Evolutionary conservation across 1,140 invertebrate species (phyloP), one percentile per base, ranked within the genome.

Genomic region (Drosophila kanapiae): DNA sequence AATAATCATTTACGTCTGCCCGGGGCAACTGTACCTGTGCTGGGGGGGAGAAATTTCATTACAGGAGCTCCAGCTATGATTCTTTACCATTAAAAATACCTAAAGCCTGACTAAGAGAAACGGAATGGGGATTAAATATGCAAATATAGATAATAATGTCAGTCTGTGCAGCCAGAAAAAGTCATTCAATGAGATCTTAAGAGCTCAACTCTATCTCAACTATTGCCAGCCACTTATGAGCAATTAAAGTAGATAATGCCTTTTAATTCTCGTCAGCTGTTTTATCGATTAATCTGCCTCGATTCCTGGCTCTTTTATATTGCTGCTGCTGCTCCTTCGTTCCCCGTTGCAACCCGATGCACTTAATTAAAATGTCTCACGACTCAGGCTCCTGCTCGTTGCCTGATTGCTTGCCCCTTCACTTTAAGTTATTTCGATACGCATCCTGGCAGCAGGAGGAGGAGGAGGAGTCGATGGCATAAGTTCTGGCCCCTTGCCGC

Each of bases 341-440:
- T 0, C 33, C 14, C n/a, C 18, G 4, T 37, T 13, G 23, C 23
- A 23, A 23, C 1, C 1, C 14, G 70, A 65, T 61, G 61, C 77
- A 84, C 62, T 84, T 80, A 84, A 84, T 84, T 84, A 80, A 72
- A 75, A 69, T 33, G 75, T 54, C 45, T 51, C 63, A 33, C 49
- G 8, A 37, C 16, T 38, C 9, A 18, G 31, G 13, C 47, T 48
- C 18, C 45, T 35, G 45, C 45, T 47, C 18, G 27, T 23, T 11
- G 31, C 38, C 40, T 45, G 29, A 40, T 40, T 10, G 5, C 14
- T 47, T 47, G 42, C 16, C 6, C 33, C 60, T 37, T 62, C 60
- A 63, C 35, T 40, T 63, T 43, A 68, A 75, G 18, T 75, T 61
- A 81, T 75, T 65, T 84, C 72, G 71, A 80, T 78, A 72, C 58